A percentile compares a stretch with the other conserved stretches of the same genome.
Evolutionary conservation across 2,797 vertebrate species (phyloP).

Genomic region (Avahi laniger): DNA sequence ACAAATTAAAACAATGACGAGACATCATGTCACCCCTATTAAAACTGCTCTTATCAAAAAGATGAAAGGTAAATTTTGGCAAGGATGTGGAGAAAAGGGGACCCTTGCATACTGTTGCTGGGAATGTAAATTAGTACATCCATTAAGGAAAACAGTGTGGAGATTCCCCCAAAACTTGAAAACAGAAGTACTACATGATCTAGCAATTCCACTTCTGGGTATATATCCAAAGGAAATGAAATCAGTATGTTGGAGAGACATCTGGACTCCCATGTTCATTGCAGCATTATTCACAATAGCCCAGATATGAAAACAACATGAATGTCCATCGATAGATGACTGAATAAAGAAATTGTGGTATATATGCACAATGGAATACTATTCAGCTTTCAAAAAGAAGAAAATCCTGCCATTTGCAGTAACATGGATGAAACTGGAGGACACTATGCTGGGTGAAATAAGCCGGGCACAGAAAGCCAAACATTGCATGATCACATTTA

Average conservation of each 20-base stretch:
- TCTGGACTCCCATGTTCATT: neutral
- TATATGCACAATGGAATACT: neutral
- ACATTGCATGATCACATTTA: neutral
- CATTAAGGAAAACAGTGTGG: constrained; percentile 13
- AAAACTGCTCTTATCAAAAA: constrained; percentile 19
- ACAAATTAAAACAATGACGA: neutral
- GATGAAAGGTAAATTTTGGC: neutral
- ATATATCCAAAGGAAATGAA: neutral
- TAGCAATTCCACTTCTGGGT: neutral
- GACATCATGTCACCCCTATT: neutral
- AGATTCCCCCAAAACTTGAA: neutral
- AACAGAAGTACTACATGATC: neutral
- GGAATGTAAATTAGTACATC: neutral
- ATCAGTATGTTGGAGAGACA: neutral
- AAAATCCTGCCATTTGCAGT: neutral
- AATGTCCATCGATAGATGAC: neutral
- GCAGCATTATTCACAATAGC: neutral
- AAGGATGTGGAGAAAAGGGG: neutral
- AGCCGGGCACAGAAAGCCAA: neutral
- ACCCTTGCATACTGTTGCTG: neutral
- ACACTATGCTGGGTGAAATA: neutral
- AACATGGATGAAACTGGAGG: neutral
- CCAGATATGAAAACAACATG: neutral
- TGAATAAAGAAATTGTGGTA: neutral
- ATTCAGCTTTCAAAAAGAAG: neutral